These are phyloP conservation scores for Microctonus brassicae DNA, from an alignment of 2,888 invertebrate genomes.

Conservation along the genomic window DNA sequence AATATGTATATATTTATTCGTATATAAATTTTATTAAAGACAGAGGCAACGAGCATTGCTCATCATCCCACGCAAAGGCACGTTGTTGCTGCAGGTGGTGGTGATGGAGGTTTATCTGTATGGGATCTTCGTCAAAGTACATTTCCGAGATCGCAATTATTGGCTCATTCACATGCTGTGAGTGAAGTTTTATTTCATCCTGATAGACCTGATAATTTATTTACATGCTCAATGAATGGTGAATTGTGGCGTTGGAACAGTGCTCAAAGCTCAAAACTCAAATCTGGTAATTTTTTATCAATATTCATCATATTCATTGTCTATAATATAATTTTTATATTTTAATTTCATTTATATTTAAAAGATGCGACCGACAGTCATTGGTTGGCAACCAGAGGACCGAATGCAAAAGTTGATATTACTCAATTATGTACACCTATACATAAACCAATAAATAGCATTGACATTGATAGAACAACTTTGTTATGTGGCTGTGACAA, in stretches of 20 bases:
- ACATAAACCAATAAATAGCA: slow-evolving; percentile 84
- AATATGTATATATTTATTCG: background rate
- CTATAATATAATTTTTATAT: slow-evolving; percentile 35
- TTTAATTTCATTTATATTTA: slow-evolving; percentile 31
- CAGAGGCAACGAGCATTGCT: slow-evolving; percentile 81
- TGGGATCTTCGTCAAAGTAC: slow-evolving; percentile 91
- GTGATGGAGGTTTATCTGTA: slow-evolving; percentile 87
- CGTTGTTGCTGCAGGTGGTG: slow-evolving; percentile 86
- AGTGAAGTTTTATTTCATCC: slow-evolving; percentile 92
- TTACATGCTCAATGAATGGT: slow-evolving; percentile 85
- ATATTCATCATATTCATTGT: slow-evolving; percentile 71
- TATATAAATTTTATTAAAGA: slow-evolving; percentile 64
- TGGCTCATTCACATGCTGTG: slow-evolving; percentile 82
- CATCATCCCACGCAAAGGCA: slow-evolving; percentile 92
- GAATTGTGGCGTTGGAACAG: slow-evolving; percentile 92
- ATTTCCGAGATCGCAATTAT: slow-evolving; percentile 85
- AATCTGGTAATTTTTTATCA: slow-evolving; percentile 53
- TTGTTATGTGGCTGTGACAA: slow-evolving; percentile 89
- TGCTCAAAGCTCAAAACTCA: slow-evolving; percentile 61
- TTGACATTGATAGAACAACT: slow-evolving; percentile 82
- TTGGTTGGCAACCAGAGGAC: slow-evolving; percentile 72
- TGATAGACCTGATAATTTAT: slow-evolving; percentile 85
- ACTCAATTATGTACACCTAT: slow-evolving; percentile 81
- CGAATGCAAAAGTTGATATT: slow-evolving; percentile 75
- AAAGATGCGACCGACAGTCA: slow-evolving; percentile 65